Evolutionary conservation across 2,888 invertebrate genomes (phyloP).

Genomic region (Rhamphomyia laevipes): DNA sequence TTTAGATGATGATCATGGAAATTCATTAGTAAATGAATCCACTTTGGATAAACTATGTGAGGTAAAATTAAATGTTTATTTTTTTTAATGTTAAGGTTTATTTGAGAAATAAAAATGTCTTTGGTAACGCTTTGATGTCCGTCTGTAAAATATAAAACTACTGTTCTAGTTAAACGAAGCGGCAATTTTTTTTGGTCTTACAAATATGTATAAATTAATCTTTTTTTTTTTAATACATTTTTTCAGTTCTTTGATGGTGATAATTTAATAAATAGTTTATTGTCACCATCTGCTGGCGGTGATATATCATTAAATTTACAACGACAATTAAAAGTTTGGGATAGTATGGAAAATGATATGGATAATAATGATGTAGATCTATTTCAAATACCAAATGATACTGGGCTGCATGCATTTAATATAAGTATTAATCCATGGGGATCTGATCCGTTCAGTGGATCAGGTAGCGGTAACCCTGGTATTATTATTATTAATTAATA

Average conservation of each 20-base stretch:
- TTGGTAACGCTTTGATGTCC: no score
- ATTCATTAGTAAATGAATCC: background rate
- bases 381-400: background rate
- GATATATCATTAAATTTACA: constrained; percentile 1
- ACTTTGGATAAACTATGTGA: constrained; percentile 4
- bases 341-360: background rate
- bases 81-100: no score
- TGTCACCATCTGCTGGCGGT: constrained; percentile 1
- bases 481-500: no score
- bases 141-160: no score
- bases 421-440: constrained; percentile 25
- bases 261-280: constrained; percentile 4
- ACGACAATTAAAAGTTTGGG: constrained; percentile 6
- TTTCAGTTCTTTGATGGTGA: constrained; percentile 1
- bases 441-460: constrained; percentile 12
- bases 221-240: background rate
- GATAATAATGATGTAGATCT: background rate
- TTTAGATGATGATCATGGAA: background rate
- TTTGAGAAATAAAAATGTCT: no score
- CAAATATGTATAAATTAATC: background rate
- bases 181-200: no score
- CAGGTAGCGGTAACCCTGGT: background rate
- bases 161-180: no score
- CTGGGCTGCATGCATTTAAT: constrained; percentile 3
- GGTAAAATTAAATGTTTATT: background rate